Conservation (phyloP, 2,797 vertebrate genomes). For the Lagorchestes hirsutus region DNA sequence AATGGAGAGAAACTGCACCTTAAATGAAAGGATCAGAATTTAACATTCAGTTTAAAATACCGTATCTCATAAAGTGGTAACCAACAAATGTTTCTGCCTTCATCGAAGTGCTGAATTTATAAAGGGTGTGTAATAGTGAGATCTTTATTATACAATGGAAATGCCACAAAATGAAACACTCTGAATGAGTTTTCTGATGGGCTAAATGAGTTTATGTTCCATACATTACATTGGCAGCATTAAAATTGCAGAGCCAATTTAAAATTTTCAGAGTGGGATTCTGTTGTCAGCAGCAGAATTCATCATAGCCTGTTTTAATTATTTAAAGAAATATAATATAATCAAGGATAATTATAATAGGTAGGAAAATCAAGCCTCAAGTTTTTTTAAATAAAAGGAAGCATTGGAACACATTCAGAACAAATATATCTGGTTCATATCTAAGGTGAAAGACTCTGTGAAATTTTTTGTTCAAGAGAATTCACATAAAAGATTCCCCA, state of each 20-base stretch:
- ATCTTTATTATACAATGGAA: slow-evolving; percentile 67
- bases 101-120: slow-evolving; percentile 63
- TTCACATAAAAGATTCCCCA: neutral
- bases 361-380: slow-evolving; percentile 69
- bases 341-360: slow-evolving; percentile 68
- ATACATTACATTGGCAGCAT: slow-evolving; percentile 51
- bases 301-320: slow-evolving; percentile 65
- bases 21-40: slow-evolving; percentile 59
- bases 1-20: slow-evolving; percentile 32
- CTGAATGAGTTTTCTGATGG: slow-evolving; percentile 36
- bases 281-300: slow-evolving; percentile 65
- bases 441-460: slow-evolving; percentile 58
- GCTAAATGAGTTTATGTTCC: slow-evolving; percentile 67
- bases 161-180: slow-evolving; percentile 66
- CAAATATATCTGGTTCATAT: slow-evolving; percentile 56
- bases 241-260: slow-evolving; percentile 67
- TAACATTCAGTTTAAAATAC: slow-evolving; percentile 65
- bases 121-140: slow-evolving; percentile 62
- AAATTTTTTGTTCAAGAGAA: slow-evolving; percentile 41
- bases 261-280: slow-evolving; percentile 59
- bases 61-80: slow-evolving; percentile 63
- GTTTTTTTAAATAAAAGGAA: slow-evolving; percentile 64
- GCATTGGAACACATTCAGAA: slow-evolving; percentile 51
- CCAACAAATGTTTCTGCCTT: slow-evolving; percentile 56
- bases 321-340: slow-evolving; percentile 70